These are phyloP conservation scores for Eidolon dupreanum DNA, from an alignment of 2,797 vertebrate species.

Conservation along the genomic window DNA sequence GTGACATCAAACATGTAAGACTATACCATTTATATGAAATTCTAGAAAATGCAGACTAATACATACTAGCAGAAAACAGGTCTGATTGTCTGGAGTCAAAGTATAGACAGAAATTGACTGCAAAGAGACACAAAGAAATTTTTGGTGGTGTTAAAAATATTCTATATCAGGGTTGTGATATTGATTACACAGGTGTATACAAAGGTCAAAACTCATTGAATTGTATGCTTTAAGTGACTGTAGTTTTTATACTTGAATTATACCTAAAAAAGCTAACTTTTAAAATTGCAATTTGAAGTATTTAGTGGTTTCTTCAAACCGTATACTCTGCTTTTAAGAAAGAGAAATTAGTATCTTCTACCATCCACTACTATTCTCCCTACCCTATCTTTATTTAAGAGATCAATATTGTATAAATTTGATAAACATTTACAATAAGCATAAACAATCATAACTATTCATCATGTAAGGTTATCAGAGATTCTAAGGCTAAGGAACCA, in stretches of 20 bases:
- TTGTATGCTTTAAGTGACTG: background rate
- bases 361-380: background rate
- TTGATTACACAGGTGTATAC: background rate
- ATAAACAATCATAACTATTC: background rate
- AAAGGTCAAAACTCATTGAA: background rate
- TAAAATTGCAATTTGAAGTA: background rate
- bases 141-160: background rate
- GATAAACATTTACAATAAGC: background rate
- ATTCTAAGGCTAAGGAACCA: background rate
- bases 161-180: background rate
- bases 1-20: background rate
- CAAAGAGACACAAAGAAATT: background rate
- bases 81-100: background rate
- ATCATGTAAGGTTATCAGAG: background rate
- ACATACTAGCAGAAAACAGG: background rate
- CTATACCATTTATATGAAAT: background rate
- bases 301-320: background rate
- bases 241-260: background rate
- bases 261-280: background rate
- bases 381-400: background rate
- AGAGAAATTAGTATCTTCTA: slow-evolving; percentile 19
- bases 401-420: slow-evolving; percentile 31
- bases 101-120: background rate
- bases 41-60: background rate
- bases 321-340: background rate